Conservation (phyloP, 1,140 invertebrate species). For the Pissodes strobi region DNA sequence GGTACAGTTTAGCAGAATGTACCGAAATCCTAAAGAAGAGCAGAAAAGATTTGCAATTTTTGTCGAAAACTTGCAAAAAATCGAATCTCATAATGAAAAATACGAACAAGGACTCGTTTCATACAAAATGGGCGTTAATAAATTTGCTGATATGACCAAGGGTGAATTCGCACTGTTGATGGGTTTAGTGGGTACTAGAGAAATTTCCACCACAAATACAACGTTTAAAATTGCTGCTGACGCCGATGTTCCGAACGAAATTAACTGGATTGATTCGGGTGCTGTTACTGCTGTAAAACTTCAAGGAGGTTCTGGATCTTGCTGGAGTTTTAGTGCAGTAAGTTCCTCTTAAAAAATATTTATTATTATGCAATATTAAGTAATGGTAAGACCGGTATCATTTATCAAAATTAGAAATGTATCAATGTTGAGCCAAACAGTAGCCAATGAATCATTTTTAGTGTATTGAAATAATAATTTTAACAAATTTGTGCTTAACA, state of each 20-base stretch:
- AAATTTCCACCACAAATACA: neutral
- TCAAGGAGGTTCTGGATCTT: constrained; percentile 55
- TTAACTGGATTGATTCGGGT: constrained; percentile 43
- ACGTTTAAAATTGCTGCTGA: neutral
- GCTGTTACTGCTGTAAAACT: constrained; percentile 43
- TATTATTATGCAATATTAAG: too few relatives aligned
- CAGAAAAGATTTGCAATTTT: constrained; percentile 17
- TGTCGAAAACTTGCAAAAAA: constrained; percentile 15
- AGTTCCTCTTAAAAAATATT: constrained; percentile 10
- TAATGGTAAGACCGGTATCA: too few relatives aligned
- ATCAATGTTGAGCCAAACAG: too few relatives aligned
- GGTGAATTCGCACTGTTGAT: constrained; percentile 69
- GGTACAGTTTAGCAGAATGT: constrained; percentile 8
- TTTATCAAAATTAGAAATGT: too few relatives aligned
- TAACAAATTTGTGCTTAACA: too few relatives aligned
- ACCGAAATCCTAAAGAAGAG: constrained; percentile 8
- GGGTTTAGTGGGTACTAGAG: neutral
- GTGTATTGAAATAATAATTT: too few relatives aligned
- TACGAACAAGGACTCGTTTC: constrained; percentile 67
- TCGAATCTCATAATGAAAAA: constrained; percentile 50
- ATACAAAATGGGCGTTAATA: constrained; percentile 74
- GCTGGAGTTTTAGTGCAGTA: constrained; percentile 62
- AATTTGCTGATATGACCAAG: constrained; percentile 82
- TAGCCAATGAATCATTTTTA: too few relatives aligned
- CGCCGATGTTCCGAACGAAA: constrained; percentile 31